Percentiles rank a stretch among this genome's conserved stretches.
Conservation (phyloP, 1,140 invertebrate species). For the Caenorhabditis brenneri region DNA sequence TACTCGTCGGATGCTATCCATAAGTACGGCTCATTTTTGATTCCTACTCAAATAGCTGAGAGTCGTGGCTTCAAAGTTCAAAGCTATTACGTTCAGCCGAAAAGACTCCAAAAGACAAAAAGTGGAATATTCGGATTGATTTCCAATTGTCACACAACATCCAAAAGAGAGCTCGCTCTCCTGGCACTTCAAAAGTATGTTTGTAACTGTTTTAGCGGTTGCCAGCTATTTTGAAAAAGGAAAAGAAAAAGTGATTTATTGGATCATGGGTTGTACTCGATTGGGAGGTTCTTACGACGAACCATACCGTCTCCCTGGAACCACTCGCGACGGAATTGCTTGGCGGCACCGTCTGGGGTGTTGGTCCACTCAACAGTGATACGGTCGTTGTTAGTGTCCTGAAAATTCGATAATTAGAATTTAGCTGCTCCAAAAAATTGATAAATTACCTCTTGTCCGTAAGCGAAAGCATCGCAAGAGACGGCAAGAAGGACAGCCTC, state of each 20-base stretch:
- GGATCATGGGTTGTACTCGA: conserved; percentile 53
- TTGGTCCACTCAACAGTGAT: conserved; percentile 56
- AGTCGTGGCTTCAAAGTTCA: conserved; percentile 41
- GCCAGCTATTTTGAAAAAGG: too few relatives aligned
- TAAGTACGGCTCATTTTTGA: conserved; percentile 66
- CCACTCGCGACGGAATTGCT: conserved; percentile 55
- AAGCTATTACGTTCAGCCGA: conserved; percentile 9
- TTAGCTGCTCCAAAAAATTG: not conserved
- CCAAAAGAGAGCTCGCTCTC: conserved; percentile 52
- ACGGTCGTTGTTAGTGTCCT: conserved; percentile 7
- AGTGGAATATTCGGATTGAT: conserved; percentile 50
- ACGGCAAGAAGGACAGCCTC: conserved; percentile 48
- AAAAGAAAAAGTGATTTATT: not conserved
- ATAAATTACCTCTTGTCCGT: conserved; percentile 48
- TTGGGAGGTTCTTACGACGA: conserved; percentile 56
- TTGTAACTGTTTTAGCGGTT: too few relatives aligned
- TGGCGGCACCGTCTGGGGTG: conserved; percentile 49
- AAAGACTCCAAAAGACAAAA: conserved; percentile 31
- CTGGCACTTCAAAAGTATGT: conserved; percentile 50
- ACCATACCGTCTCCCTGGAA: conserved; percentile 58
- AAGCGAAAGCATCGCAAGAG: conserved; percentile 51
- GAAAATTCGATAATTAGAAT: not conserved
- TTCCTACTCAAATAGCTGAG: conserved; percentile 47
- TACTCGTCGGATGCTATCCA: conserved; percentile 70
- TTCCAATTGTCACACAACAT: conserved; percentile 54